phyloP scores from a whole-genome alignment of 2,113 vertebrate species.

The Pseudorhombus dupliciocellatus region DNA sequence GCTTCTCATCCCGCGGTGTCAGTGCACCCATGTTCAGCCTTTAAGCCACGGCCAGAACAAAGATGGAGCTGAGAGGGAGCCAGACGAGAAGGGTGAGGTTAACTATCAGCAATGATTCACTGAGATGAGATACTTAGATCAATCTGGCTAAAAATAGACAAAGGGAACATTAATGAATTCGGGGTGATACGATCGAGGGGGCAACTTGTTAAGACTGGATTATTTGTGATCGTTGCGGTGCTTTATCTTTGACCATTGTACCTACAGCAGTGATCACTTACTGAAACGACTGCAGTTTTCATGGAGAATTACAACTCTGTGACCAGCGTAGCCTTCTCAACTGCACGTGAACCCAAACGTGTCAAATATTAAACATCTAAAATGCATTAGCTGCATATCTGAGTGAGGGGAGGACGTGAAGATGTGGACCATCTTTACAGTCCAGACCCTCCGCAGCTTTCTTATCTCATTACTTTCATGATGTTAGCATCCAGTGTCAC shows the following conservation, averaged over 20 bases:
- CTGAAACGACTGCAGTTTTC: constrained; percentile 19
- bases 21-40: constrained; percentile 57
- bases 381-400: background rate
- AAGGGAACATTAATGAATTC: constrained; percentile 41
- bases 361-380: background rate
- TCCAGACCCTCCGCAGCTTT: too few species aligned
- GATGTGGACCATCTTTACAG: too few species aligned
- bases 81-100: constrained; percentile 43
- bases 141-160: constrained; percentile 36
- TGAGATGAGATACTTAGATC: constrained; percentile 41
- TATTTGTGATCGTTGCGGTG: constrained; percentile 16
- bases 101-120: constrained; percentile 49
- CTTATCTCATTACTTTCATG: too few species aligned
- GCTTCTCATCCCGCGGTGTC: constrained; percentile 61
- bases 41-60: constrained; percentile 58
- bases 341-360: background rate
- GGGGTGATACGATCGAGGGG: constrained; percentile 27
- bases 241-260: constrained; percentile 11
- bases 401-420: background rate
- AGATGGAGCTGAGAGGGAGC: constrained; percentile 49
- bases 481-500: too few species aligned
- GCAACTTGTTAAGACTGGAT: constrained; percentile 29
- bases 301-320: constrained; percentile 1
- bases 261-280: constrained; percentile 8
- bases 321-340: background rate